phyloP scores from a whole-genome alignment of 1,140 invertebrate genomes.

The Drosophila ohnishii region DNA sequence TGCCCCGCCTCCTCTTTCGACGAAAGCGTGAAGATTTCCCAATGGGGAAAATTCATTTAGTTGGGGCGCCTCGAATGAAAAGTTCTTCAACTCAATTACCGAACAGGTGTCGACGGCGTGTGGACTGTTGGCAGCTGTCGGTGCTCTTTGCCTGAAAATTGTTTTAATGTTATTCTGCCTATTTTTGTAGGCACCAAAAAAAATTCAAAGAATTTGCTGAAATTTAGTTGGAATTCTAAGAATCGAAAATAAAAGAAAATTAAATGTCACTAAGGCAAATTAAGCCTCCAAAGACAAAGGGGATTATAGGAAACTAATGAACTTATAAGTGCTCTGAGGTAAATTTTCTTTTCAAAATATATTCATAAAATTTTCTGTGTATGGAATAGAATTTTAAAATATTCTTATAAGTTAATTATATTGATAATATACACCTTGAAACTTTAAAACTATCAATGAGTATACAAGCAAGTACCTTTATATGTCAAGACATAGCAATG shows the following conservation, averaged over 20 bases:
- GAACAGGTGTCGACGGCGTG: constrained; percentile 49
- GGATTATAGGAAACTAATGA: neutral
- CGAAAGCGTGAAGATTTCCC: constrained; percentile 7
- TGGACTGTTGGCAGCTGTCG: constrained; percentile 35
- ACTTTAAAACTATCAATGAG: neutral
- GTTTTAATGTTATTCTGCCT: constrained; percentile 2
- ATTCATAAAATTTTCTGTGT: neutral
- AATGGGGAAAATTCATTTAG: constrained; percentile 30
- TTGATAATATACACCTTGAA: neutral
- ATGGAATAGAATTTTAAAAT: neutral
- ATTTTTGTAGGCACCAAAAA: constrained; percentile 7
- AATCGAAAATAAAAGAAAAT: constrained; percentile 2
- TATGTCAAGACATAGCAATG: neutral
- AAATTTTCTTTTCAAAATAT: neutral
- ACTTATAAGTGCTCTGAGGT: neutral
- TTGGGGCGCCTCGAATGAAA: constrained; percentile 14
- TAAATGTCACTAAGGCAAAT: constrained; percentile 4
- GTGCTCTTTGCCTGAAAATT: constrained; percentile 10
- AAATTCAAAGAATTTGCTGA: constrained; percentile 9
- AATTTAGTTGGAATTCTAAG: constrained; percentile 3
- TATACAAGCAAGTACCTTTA: neutral
- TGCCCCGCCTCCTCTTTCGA: neutral
- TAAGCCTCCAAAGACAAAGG: neutral
- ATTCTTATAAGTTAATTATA: neutral
- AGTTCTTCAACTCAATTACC: constrained; percentile 32